Conservation (phyloP, 2,113 vertebrate genomes). For the Eretmochelys imbricata region DNA sequence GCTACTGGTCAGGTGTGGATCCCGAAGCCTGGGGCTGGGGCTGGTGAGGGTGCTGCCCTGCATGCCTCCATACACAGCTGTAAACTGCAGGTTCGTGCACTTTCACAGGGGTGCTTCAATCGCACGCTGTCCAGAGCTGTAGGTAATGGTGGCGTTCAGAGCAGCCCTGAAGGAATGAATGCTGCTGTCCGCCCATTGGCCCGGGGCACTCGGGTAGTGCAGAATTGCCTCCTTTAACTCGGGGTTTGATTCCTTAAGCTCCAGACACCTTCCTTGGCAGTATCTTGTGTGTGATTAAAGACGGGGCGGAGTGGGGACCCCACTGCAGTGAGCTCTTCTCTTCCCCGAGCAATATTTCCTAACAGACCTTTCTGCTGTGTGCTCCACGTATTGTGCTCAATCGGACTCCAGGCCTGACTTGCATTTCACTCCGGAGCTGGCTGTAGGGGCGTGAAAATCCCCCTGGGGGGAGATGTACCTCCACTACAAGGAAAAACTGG, state of each 20-base stretch:
- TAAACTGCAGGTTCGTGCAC: too few relatives aligned
- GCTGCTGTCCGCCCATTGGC: rapidly evolving
- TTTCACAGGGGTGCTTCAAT: too few relatives aligned
- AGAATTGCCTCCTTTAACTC: neutral
- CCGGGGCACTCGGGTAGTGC: rapidly evolving
- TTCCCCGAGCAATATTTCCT: neutral
- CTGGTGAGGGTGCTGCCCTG: too few relatives aligned
- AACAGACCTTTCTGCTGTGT: neutral
- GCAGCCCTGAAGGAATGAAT: neutral
- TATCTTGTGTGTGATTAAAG: neutral
- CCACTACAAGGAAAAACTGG: too few relatives aligned
- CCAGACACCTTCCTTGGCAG: neutral
- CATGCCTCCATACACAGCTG: neutral
- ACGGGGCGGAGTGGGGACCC: too few relatives aligned
- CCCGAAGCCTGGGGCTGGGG: rapidly evolving
- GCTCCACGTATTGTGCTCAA: neutral
- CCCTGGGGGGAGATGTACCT: neutral
- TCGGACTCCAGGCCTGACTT: too few relatives aligned
- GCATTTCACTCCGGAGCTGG: neutral
- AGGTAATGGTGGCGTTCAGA: too few relatives aligned
- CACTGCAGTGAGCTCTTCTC: neutral
- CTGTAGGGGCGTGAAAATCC: neutral
- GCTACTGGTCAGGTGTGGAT: neutral
- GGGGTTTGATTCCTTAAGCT: neutral
- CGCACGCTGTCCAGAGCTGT: neutral